phyloP scores from a whole-genome alignment of 2,888 invertebrate genomes.

The Drosophila anomelani region DNA sequence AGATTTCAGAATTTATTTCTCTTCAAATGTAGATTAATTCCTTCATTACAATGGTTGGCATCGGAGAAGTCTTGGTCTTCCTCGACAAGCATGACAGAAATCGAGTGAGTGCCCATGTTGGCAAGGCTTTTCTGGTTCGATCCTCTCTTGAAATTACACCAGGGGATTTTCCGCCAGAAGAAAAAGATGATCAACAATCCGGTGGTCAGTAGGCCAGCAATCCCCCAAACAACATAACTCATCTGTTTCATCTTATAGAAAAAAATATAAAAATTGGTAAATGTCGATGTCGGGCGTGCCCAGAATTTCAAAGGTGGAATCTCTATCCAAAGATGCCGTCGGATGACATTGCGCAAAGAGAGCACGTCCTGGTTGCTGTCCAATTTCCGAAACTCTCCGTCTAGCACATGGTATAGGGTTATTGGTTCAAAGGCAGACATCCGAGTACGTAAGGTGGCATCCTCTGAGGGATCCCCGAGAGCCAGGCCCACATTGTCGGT shows the following conservation, averaged over 20 bases:
- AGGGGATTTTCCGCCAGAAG: background rate
- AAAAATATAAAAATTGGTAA: background rate
- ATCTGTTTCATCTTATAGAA: background rate
- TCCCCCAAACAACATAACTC: background rate
- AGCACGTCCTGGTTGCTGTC: background rate
- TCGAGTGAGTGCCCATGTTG: no score
- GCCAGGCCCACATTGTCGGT: background rate
- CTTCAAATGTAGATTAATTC: background rate
- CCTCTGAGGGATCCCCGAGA: background rate
- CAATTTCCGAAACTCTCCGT: constrained; percentile 17
- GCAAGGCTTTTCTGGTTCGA: no score
- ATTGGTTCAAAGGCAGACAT: background rate
- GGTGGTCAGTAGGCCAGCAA: background rate
- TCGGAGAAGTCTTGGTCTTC: background rate
- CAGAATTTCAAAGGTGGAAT: background rate
- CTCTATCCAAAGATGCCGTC: background rate
- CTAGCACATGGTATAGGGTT: constrained; percentile 17
- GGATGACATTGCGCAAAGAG: constrained; percentile 2
- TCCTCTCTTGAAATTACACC: background rate
- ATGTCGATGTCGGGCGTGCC: constrained; percentile 16
- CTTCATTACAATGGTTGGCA: no score
- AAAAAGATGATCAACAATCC: background rate
- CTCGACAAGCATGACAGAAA: no score
- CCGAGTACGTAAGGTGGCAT: background rate
- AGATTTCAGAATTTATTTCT: no score